Evolutionary conservation across 2,797 vertebrate species (phyloP).

Genomic region (Enteromius viviparus): DNA sequence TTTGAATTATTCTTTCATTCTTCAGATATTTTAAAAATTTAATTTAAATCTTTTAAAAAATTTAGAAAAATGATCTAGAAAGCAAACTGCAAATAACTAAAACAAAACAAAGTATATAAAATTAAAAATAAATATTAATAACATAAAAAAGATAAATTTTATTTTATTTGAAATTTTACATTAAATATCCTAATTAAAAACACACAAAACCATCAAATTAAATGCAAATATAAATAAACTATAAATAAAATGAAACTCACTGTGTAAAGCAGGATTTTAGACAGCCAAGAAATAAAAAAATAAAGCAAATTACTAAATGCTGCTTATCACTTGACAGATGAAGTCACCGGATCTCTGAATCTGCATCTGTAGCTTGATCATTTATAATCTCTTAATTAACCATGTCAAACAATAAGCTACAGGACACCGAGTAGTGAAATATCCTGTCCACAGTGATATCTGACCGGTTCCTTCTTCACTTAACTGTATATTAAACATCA

Average conservation of each 20-base stretch:
- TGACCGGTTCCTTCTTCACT: neutral
- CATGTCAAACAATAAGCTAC: neutral
- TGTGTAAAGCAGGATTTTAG: neutral
- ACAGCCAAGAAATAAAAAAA: neutral
- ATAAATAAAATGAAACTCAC: neutral
- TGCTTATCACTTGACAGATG: neutral
- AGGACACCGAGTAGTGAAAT: neutral
- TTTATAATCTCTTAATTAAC: neutral
- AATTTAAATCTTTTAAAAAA: neutral
- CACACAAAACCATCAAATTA: neutral
- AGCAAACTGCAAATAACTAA: neutral
- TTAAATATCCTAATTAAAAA: neutral
- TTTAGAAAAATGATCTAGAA: neutral
- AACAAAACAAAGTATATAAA: neutral
- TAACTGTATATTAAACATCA: neutral
- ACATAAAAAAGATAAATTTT: too few relatives aligned
- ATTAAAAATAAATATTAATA: too few relatives aligned
- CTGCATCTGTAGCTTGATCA: neutral
- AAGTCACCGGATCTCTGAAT: neutral
- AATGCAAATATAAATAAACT: neutral
- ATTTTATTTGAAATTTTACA: neutral
- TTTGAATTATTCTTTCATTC: conserved; percentile 8
- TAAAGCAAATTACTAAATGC: neutral
- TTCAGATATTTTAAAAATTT: neutral
- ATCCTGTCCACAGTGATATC: neutral